phyloP scores from a whole-genome alignment of 2,888 invertebrate species.

The Cryptocephalus primarius region DNA sequence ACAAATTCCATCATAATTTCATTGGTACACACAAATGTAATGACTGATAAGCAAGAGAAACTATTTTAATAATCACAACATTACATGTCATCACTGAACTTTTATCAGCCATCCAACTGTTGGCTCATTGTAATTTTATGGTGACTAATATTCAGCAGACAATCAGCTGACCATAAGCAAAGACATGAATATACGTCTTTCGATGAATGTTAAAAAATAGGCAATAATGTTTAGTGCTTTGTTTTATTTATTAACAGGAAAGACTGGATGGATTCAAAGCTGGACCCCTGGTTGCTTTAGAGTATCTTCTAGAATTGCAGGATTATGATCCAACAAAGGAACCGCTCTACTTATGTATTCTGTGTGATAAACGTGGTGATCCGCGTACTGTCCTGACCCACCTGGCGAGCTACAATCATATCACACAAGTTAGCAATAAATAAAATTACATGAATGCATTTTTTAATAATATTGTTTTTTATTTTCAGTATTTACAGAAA shows the following conservation, averaged over 20 bases:
- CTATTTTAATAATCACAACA: too few relatives aligned
- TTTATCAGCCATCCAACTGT: too few relatives aligned
- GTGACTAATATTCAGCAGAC: too few relatives aligned
- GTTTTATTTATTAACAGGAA: conserved; percentile 20
- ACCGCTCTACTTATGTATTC: conserved; percentile 63
- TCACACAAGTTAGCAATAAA: conserved; percentile 24
- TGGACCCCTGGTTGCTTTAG: conserved; percentile 55
- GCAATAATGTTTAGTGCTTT: too few relatives aligned
- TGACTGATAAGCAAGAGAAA: too few relatives aligned
- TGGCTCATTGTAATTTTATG: too few relatives aligned
- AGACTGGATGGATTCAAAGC: conserved; percentile 43
- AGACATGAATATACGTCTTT: too few relatives aligned
- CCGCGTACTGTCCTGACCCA: conserved; percentile 69
- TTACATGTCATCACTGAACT: too few relatives aligned
- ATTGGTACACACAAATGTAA: too few relatives aligned
- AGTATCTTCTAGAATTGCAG: conserved; percentile 65
- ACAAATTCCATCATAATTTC: too few relatives aligned
- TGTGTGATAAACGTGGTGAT: conserved; percentile 72
- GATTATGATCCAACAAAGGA: conserved; percentile 54
- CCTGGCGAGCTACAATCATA: conserved; percentile 65
- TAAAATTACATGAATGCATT: background rate
- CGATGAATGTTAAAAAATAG: too few relatives aligned
- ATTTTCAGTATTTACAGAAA: conserved; percentile 54
- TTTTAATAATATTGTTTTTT: background rate
- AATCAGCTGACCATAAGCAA: too few relatives aligned